These are phyloP conservation scores for Plecturocebus donacophilus DNA, from an alignment of 2,113 vertebrate species.

Conservation along the genomic window DNA sequence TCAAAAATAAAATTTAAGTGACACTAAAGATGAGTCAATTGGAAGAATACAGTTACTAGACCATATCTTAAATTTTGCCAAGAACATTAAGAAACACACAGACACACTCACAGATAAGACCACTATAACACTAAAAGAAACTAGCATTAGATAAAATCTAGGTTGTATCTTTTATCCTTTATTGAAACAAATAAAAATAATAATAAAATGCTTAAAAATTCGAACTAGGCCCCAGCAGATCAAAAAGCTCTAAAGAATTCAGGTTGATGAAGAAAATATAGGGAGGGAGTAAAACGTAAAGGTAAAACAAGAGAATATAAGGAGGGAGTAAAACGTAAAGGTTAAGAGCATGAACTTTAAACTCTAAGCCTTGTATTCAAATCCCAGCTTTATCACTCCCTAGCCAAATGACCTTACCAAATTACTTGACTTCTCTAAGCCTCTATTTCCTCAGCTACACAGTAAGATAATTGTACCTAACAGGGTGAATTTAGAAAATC, in stretches of 20 bases:
- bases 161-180: background rate
- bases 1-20: slow-evolving; percentile 34
- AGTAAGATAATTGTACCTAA: background rate
- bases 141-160: background rate
- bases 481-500: background rate
- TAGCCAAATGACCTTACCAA: background rate
- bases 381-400: background rate
- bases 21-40: slow-evolving; percentile 26
- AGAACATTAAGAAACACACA: background rate
- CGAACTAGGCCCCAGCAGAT: background rate
- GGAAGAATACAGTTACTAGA: background rate
- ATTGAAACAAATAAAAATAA: slow-evolving; percentile 6
- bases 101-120: background rate
- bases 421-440: background rate
- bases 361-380: background rate
- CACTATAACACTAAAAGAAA: background rate
- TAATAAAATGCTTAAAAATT: background rate
- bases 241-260: background rate
- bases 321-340: background rate
- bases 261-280: background rate
- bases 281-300: background rate
- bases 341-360: background rate
- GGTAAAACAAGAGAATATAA: background rate
- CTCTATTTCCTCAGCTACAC: background rate
- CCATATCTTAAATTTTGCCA: slow-evolving; percentile 32